These are phyloP conservation scores for Archaeoteleia sp. DNA, from an alignment of 2,888 invertebrate genomes.

Conservation along the genomic window DNA sequence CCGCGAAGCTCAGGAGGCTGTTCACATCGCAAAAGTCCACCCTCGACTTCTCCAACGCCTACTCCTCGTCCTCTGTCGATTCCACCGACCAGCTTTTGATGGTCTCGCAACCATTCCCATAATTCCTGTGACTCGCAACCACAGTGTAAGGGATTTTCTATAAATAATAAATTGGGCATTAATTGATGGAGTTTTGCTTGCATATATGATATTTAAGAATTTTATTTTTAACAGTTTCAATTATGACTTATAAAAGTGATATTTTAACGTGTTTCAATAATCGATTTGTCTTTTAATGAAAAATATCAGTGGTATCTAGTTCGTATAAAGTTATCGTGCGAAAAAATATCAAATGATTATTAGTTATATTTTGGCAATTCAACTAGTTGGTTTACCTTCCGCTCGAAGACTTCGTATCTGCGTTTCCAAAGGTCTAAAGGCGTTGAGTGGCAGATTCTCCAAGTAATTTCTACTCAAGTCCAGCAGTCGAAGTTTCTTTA, in stretches of 20 bases:
- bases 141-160: slow-evolving; percentile 93
- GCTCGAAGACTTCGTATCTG: slow-evolving; percentile 86
- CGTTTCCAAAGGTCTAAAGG: slow-evolving; percentile 87
- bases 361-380: slow-evolving; percentile 4
- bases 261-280: background rate
- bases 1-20: slow-evolving; percentile 88
- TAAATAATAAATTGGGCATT: slow-evolving; percentile 7
- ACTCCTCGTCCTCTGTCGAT: slow-evolving; percentile 76
- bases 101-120: slow-evolving; percentile 94
- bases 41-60: slow-evolving; percentile 65
- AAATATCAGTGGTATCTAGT: too few relatives aligned
- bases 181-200: too few relatives aligned
- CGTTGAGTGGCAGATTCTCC: slow-evolving; percentile 86
- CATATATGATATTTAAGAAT: too few relatives aligned
- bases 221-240: too few relatives aligned
- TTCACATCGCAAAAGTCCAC: slow-evolving; percentile 82
- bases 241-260: too few relatives aligned
- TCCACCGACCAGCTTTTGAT: slow-evolving; percentile 84
- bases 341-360: too few relatives aligned
- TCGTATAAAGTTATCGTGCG: too few relatives aligned
- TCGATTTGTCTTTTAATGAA: too few relatives aligned
- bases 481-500: slow-evolving; percentile 84
- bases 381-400: slow-evolving; percentile 79
- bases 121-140: slow-evolving; percentile 93
- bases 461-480: slow-evolving; percentile 91